These are phyloP conservation scores for Mythimna ferrago DNA, from an alignment of 2,888 invertebrate species.

Conservation along the genomic window DNA sequence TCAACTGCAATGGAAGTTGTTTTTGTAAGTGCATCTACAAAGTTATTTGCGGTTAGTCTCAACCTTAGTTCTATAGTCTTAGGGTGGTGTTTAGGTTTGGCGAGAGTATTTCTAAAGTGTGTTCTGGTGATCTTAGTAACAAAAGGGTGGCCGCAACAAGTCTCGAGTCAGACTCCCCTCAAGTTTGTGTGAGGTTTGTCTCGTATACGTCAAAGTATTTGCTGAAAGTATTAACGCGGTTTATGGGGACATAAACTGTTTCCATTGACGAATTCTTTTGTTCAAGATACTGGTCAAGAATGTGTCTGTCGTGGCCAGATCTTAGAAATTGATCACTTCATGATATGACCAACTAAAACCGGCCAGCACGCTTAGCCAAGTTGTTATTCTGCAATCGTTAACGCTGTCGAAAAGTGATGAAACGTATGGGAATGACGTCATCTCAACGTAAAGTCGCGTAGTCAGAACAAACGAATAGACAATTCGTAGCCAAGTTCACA, in stretches of 20 bases:
- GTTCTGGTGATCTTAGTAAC: constrained; percentile 72
- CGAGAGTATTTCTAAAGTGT: constrained; percentile 34
- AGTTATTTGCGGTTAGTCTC: constrained; percentile 5
- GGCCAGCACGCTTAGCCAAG: too few species aligned
- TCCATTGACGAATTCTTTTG: constrained; percentile 41
- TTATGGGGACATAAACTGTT: constrained; percentile 35
- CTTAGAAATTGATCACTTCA: too few species aligned
- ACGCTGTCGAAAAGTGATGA: too few species aligned
- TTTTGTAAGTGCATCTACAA: constrained; percentile 43
- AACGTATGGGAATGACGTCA: too few species aligned
- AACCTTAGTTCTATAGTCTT: neutral
- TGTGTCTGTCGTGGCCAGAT: too few species aligned
- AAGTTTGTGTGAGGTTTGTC: constrained; percentile 81
- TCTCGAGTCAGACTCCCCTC: constrained; percentile 80
- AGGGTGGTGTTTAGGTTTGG: constrained; percentile 32
- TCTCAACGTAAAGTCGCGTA: too few species aligned
- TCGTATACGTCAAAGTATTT: constrained; percentile 83
- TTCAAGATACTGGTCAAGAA: neutral
- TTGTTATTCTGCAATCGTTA: too few species aligned
- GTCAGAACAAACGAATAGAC: too few species aligned
- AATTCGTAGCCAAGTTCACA: too few species aligned
- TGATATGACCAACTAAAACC: too few species aligned
- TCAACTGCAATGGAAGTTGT: constrained; percentile 1
- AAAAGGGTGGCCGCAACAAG: constrained; percentile 81
- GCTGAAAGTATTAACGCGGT: constrained; percentile 82